Conservation (phyloP, 2,888 invertebrate genomes). For the Euspilapteryx auroguttella region DNA sequence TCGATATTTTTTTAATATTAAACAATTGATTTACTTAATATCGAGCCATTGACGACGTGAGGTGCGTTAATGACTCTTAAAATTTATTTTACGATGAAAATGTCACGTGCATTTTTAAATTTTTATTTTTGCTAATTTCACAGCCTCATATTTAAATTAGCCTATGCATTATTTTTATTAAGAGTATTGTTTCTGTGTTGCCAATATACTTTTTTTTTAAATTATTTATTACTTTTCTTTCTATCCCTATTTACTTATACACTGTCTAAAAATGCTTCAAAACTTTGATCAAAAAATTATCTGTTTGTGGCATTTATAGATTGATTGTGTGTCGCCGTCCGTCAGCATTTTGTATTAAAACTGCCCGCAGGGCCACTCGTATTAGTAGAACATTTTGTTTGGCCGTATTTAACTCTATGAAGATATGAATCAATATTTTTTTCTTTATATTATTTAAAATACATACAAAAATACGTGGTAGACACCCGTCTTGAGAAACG, state of each 20-base stretch:
- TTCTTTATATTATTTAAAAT: conserved; percentile 29
- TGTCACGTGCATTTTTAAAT: conserved; percentile 16
- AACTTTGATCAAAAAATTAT: conserved; percentile 58
- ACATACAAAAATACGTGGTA: conserved; percentile 52
- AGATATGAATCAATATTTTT: conserved; percentile 56
- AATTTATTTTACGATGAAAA: conserved; percentile 28
- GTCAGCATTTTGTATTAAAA: no score
- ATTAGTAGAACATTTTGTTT: conserved; percentile 48
- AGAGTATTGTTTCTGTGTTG: conserved; percentile 58
- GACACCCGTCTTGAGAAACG: conserved; percentile 1
- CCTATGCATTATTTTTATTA: conserved; percentile 59
- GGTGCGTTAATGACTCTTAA: conserved; percentile 28
- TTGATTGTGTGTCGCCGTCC: no score
- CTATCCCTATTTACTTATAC: no score
- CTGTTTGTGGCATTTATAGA: no score
- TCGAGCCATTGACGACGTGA: conserved; percentile 43
- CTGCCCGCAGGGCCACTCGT: no score
- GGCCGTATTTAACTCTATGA: conserved; percentile 47
- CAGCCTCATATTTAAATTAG: conserved; percentile 60
- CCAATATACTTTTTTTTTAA: no score
- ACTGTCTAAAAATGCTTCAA: conserved; percentile 58
- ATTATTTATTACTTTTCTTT: conserved; percentile 24
- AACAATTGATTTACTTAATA: conserved; percentile 53
- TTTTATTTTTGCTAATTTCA: conserved; percentile 58
- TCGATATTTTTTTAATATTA: conserved; percentile 7